Percentiles rank a stretch among this genome's conserved stretches.
Conservation (phyloP, 2,113 vertebrate genomes). For the Scalopus aquaticus region DNA sequence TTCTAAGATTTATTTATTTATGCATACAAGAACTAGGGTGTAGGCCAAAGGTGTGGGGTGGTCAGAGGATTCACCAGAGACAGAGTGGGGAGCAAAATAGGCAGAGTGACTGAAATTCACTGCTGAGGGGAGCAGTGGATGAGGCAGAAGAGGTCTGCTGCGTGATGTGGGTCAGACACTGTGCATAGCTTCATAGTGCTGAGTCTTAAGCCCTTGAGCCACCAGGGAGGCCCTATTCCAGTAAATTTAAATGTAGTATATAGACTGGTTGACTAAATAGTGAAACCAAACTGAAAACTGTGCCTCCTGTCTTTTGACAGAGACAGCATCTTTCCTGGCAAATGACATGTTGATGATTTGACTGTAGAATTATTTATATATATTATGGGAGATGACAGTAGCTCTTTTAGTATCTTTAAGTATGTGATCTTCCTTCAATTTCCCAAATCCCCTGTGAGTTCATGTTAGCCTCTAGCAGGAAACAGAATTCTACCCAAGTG, state of each 20-base stretch:
- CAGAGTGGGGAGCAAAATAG: too few species aligned
- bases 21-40: too few species aligned
- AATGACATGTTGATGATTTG: background rate
- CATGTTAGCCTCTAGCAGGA: background rate
- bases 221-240: too few species aligned
- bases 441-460: background rate
- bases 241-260: background rate
- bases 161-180: too few species aligned
- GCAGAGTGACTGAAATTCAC: too few species aligned
- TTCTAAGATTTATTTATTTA: too few species aligned
- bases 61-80: too few species aligned
- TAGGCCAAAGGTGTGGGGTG: too few species aligned
- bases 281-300: background rate
- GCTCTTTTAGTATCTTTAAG: background rate
- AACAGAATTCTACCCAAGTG: background rate
- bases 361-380: background rate
- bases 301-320: background rate
- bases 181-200: too few species aligned
- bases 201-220: too few species aligned
- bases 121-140: too few species aligned
- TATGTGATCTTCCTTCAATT: background rate
- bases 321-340: background rate
- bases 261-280: background rate
- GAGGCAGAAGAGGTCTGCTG: too few species aligned
- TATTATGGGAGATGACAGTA: background rate